Conservation (phyloP, 2,888 invertebrate species). For the Machimus atricapillus region DNA sequence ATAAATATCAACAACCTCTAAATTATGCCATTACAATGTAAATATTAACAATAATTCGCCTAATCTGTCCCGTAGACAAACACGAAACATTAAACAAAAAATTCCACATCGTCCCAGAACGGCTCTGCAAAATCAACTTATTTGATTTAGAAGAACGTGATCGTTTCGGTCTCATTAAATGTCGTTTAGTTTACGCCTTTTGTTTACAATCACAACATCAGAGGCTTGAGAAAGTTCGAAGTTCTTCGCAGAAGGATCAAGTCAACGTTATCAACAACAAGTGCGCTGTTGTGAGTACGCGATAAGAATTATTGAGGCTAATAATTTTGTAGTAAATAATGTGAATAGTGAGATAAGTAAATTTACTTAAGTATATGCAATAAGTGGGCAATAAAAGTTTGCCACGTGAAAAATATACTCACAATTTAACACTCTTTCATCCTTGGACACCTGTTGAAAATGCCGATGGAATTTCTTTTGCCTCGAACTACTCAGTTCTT, state of each 20-base stretch:
- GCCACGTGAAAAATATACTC: conserved; percentile 59
- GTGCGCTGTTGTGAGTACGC: background rate
- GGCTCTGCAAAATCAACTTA: background rate
- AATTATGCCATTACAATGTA: background rate
- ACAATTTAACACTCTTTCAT: conserved; percentile 88
- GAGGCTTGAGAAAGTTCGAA: background rate
- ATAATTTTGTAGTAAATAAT: background rate
- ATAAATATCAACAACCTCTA: background rate
- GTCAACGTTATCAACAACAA: background rate
- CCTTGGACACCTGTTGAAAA: conserved; percentile 82
- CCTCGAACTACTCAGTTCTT: conserved; percentile 65
- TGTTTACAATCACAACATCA: background rate
- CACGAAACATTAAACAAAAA: background rate
- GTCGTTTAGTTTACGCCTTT: background rate
- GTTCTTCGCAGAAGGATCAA: background rate
- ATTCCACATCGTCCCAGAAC: background rate
- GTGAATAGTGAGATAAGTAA: background rate
- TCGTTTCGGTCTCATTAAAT: background rate
- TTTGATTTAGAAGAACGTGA: background rate
- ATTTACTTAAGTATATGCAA: background rate
- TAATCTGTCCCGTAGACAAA: background rate
- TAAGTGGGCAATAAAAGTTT: background rate
- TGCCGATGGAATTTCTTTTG: conserved; percentile 91
- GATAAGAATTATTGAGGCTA: background rate
- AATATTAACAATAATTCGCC: background rate